Base-by-base conservation (phyloP, 1,140 invertebrate genomes). In the Cotesia chilonis region DNA sequence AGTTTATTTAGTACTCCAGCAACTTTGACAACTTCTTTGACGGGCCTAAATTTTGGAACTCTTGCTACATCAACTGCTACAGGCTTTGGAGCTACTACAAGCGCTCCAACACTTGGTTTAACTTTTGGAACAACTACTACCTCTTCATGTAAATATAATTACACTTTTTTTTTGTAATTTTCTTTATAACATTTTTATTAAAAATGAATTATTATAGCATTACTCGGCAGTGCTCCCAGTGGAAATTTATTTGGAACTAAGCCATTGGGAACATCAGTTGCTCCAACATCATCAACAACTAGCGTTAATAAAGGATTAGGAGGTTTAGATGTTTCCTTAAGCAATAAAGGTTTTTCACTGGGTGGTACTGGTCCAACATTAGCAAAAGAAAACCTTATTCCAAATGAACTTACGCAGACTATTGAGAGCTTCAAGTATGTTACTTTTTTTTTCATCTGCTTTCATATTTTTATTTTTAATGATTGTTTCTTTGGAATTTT, bases 361-460 rank as follows among this genome's bases (percentile, higher is more conserved):
- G 84, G 88, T 67, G 89, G 78, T 36, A 83, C 87, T 78, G 88
- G 88, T 81, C 89, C 90, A 63, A 90, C 90, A 41, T 84, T 90
- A 73, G 88, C 91, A 0, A 94, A 93, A 84, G 92, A 94, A 78
- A 91, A 90, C 70, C 80, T 88, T 65, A 87, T 96, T 69, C 94
- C 94, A 7, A 92, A 92, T 79, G 92, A 94, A 86, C 89, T 95
- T 52, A 82, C 86, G 60, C 83, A 87, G 72, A 89, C 87, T 61
- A 89, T 91, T 52, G 89, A 90, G 68, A 80, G 79, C 73, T 89
- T 91, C 77, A 90, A 91, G 90, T 91, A 61, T 28, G 7, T 47
- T 28, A 85, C 59, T 59, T 14, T 54, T 47, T 71, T 51, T 55
- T 72, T 47, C 7, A 65, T 35, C 54, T 35, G 57, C 69, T 67